phyloP scores from a whole-genome alignment of 1,140 invertebrate genomes.

The Diploscapter pachys region DNA sequence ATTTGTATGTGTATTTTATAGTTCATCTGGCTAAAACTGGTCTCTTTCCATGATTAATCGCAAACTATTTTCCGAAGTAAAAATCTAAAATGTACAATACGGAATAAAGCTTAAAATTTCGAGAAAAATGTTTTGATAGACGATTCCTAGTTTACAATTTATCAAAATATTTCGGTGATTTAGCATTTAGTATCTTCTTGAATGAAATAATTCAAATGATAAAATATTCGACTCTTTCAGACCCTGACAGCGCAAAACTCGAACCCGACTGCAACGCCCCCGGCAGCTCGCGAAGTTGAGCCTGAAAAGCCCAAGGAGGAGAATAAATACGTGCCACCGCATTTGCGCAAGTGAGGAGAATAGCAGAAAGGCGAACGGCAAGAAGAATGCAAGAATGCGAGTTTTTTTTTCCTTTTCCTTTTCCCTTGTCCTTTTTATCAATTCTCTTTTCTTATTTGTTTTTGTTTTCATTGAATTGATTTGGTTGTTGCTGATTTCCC shows the following conservation, averaged over 20 bases:
- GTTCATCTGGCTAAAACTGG: not conserved
- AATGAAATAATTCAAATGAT: no score
- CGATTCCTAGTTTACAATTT: no score
- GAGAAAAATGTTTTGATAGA: no score
- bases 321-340: not conserved
- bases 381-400: not conserved
- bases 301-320: not conserved
- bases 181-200: no score
- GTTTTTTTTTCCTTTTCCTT: not conserved
- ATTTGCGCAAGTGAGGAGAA: not conserved
- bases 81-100: no score
- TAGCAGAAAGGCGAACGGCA: not conserved
- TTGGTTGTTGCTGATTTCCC: slow-evolving; percentile 5
- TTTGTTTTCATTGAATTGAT: not conserved
- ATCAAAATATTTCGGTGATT: no score
- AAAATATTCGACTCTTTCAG: not conserved
- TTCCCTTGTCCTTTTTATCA: not conserved
- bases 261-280: not conserved
- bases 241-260: not conserved
- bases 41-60: not conserved
- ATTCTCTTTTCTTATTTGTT: not conserved
- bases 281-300: not conserved
- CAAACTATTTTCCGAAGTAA: no score
- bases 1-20: not conserved
- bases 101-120: no score